phyloP scores from a whole-genome alignment of 2,113 vertebrate genomes.

The Herpetotheres cachinnans region DNA sequence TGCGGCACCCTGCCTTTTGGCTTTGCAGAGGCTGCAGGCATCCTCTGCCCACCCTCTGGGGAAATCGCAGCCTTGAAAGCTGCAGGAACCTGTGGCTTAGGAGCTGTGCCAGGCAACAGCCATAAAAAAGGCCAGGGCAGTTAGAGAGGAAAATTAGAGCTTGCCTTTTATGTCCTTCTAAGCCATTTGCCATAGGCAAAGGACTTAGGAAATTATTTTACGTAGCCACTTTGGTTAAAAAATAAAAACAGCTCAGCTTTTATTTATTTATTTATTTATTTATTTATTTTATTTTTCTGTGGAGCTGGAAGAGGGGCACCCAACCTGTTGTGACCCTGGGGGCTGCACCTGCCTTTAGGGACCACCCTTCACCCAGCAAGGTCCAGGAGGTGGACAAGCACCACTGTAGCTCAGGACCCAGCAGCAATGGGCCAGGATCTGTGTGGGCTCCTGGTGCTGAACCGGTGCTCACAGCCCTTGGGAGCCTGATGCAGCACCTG shows the following conservation, averaged over 20 bases:
- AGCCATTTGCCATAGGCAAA: not conserved
- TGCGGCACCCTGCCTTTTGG: not conserved
- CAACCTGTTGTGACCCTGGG: fast-evolving
- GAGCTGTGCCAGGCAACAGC: not conserved
- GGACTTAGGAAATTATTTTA: not conserved
- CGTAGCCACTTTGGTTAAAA: not conserved
- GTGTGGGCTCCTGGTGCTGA: fast-evolving
- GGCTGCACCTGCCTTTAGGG: not conserved
- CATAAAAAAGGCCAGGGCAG: not conserved
- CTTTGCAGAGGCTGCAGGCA: not conserved
- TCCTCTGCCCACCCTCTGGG: not conserved
- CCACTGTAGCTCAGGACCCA: not conserved
- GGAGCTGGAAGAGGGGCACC: not conserved
- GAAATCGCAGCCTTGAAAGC: not conserved
- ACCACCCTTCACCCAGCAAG: not conserved
- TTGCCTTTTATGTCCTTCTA: not conserved
- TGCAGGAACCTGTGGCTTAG: not conserved
- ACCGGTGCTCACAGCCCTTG: not conserved
- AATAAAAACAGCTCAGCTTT: not conserved
- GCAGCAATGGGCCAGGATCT: not conserved
- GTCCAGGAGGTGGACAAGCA: not conserved
- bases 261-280: too few species aligned
- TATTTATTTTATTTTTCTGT: not conserved
- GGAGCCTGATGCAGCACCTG: too few species aligned
- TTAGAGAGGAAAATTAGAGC: not conserved